Evolutionary conservation across 2,888 invertebrate species (phyloP).

Genomic region (Druceiella hillmani): DNA sequence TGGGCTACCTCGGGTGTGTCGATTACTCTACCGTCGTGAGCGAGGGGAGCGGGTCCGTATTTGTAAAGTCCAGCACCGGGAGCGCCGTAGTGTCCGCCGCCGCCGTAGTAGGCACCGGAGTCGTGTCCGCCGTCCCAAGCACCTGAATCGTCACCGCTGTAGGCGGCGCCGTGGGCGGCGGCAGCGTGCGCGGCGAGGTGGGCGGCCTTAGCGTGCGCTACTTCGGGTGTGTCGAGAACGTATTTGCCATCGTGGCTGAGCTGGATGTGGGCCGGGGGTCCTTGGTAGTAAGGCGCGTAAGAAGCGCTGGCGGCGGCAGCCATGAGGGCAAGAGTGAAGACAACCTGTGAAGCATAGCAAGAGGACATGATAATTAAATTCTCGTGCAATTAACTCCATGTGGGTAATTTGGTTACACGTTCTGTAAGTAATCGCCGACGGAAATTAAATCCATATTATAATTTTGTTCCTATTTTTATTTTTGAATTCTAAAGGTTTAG

Average conservation of each 20-base stretch:
- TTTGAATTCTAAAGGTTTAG: too few species aligned
- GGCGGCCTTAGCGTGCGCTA: constrained; percentile 47
- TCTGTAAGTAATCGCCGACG: too few species aligned
- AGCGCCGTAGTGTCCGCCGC: constrained; percentile 39
- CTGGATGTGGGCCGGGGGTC: constrained; percentile 43
- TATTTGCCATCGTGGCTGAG: constrained; percentile 50
- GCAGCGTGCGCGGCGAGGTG: constrained; percentile 47
- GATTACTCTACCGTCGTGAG: constrained; percentile 46
- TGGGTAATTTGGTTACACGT: too few species aligned
- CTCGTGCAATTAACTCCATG: too few species aligned
- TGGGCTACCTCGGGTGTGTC: constrained; percentile 54
- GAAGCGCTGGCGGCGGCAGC: constrained; percentile 48
- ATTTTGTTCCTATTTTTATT: too few species aligned
- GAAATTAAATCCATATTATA: too few species aligned
- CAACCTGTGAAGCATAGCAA: too few species aligned
- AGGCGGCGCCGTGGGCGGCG: constrained; percentile 43
- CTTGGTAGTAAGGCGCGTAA: constrained; percentile 35
- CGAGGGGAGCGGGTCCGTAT: constrained; percentile 49
- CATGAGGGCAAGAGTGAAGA: too few species aligned
- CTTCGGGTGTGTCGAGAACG: constrained; percentile 51
- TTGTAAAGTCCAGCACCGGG: constrained; percentile 46
- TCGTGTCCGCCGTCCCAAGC: constrained; percentile 28
- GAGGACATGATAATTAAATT: too few species aligned
- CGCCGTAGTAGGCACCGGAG: constrained; percentile 30
- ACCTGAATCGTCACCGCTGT: constrained; percentile 36